Evolutionary conservation across 2,113 vertebrate genomes (phyloP).

Genomic region (Tursiops truncatus): DNA sequence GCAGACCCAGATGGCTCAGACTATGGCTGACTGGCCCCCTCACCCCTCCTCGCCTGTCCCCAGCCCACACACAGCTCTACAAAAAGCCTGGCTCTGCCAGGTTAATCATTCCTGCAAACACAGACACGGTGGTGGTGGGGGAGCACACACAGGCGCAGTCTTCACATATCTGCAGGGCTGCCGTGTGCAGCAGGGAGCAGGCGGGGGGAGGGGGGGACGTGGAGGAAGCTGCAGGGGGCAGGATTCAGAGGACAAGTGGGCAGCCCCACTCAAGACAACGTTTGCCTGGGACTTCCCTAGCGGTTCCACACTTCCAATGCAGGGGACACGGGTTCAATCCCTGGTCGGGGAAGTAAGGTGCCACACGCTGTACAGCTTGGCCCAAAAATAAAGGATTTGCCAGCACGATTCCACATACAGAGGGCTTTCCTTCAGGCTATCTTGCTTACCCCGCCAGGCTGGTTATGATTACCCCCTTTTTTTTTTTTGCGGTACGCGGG

Average conservation of each 20-base stretch:
- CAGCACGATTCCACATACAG: fast-evolving
- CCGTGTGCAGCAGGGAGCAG: slow-evolving; percentile 46
- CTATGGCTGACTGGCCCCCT: not conserved
- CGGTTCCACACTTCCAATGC: too few species aligned
- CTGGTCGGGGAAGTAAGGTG: too few species aligned
- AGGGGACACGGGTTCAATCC: too few species aligned
- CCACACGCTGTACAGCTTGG: too few species aligned
- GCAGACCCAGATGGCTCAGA: not conserved
- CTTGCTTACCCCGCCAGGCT: not conserved
- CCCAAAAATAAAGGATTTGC: too few species aligned
- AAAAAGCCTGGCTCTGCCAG: not conserved
- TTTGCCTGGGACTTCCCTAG: too few species aligned
- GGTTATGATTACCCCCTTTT: not conserved
- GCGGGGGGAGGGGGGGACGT: not conserved
- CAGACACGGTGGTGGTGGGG: not conserved
- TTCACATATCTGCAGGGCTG: slow-evolving; percentile 47
- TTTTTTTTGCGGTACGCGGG: too few species aligned
- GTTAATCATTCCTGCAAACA: slow-evolving; percentile 69
- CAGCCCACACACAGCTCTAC: not conserved
- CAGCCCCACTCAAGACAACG: too few species aligned
- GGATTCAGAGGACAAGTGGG: not conserved
- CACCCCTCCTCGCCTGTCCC: not conserved
- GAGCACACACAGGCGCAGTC: not conserved
- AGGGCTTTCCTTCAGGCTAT: not conserved
- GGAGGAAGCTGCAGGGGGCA: not conserved